Conservation (phyloP, 1,140 invertebrate species). For the Maniola jurtina region DNA sequence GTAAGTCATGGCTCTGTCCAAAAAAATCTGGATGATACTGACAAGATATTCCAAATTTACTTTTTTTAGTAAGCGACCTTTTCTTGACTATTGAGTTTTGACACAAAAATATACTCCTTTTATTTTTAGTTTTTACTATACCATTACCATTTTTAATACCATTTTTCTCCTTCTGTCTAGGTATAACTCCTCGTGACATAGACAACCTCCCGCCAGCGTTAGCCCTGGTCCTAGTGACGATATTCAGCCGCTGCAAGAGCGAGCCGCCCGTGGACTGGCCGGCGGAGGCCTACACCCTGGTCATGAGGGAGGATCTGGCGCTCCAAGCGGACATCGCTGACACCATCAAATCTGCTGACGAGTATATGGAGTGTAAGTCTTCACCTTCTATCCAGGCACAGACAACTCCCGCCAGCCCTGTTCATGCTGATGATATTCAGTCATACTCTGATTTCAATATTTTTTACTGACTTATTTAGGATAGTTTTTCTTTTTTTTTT, state of each 20-base stretch:
- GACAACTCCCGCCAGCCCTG: conserved; percentile 87
- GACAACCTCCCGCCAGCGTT: conserved; percentile 88
- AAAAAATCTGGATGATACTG: no score
- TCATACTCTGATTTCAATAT: no score
- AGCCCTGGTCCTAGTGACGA: conserved; percentile 86
- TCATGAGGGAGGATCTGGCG: conserved; percentile 89
- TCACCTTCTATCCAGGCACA: conserved; percentile 74
- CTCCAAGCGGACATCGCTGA: conserved; percentile 74
- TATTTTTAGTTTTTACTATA: no score
- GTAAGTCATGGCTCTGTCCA: no score
- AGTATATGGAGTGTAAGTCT: conserved; percentile 64
- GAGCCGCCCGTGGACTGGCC: conserved; percentile 89
- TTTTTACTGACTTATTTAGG: no score
- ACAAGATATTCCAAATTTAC: no score
- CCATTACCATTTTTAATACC: no score
- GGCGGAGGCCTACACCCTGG: conserved; percentile 85
- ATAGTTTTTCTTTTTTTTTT: no score
- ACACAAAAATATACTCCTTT: neutral
- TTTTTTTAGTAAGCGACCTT: no score
- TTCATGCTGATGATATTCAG: conserved; percentile 86
- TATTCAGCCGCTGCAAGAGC: conserved; percentile 86
- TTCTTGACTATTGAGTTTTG: neutral
- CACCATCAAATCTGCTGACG: conserved; percentile 39
- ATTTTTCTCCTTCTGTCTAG: conserved; percentile 46
- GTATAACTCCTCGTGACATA: conserved; percentile 85